Evolutionary conservation across 2,797 vertebrate species (phyloP), one percentile per base, ranked within the genome.

Genomic region (Enteromius radiatus): DNA sequence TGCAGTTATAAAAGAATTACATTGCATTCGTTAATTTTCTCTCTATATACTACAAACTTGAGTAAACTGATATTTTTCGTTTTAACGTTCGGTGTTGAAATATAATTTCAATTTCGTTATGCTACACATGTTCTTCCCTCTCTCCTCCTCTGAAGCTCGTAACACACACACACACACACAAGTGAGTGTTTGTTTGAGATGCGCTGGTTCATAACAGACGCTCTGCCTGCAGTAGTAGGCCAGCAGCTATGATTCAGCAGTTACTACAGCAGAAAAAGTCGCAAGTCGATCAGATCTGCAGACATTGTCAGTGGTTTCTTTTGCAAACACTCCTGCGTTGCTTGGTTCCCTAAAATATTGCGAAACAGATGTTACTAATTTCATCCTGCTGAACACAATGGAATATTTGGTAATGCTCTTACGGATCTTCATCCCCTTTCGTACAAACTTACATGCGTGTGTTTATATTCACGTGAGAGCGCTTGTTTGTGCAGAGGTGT

Each of bases 121-220:
- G 49, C 70, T 54, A 28, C 65, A 63, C n/a, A 33, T 67, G 67
- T 33, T 63, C 54, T 65, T 80, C 76, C 82, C 79, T n/a, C 73
- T 80, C 59, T 87, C 82, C 9, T 21, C 84, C 86, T 84, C 88
- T 90, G 86, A 89, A 81, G 90, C 91, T 86, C 90, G 88, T 83
- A 41, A 33, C 54, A 61, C 28, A 33, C 56, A 23, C 56, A 49
- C 43, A 74, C 71, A 36, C 21, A 91, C 89, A 89, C 31, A 33
- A 70, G 78, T 90, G 74, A 84, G 87, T 91, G 92, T 91, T 91
- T 93, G 93, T 92, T 93, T 93, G 90, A 91, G 91, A 92, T 90
- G 87, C 86, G 87, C 91, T 90, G 33, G 23, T 76, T 80, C n/a
- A 36, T 75, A 76, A 43, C 70, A 70, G 69, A 23, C 49, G 31